These are phyloP conservation scores for Hoplodrina blanda DNA, from an alignment of 2,888 invertebrate species.

Conservation along the genomic window DNA sequence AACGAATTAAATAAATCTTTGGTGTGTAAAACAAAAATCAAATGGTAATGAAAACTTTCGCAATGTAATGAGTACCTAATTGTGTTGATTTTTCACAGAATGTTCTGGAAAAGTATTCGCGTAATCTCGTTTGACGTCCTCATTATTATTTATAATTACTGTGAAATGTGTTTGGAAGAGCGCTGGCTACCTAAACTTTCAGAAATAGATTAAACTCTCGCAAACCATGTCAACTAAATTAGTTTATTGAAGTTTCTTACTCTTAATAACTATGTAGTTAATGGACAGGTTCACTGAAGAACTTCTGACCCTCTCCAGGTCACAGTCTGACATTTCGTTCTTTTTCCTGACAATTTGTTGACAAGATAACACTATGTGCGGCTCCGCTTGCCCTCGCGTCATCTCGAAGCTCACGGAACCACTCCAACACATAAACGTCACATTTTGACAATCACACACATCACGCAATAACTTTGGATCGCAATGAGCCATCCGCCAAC, in stretches of 20 bases:
- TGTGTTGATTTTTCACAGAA: slow-evolving; percentile 28
- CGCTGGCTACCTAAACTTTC: not conserved
- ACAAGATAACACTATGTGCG: no score
- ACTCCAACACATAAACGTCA: slow-evolving; percentile 4
- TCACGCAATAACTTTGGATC: slow-evolving; percentile 59
- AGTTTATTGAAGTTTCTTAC: not conserved
- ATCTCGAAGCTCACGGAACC: not conserved
- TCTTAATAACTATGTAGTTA: no score
- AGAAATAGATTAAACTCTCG: slow-evolving; percentile 6
- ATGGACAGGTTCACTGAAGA: no score
- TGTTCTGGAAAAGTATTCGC: slow-evolving; percentile 3
- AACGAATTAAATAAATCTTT: slow-evolving; percentile 75
- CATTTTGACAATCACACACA: slow-evolving; percentile 40
- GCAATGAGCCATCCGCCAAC: slow-evolving; percentile 61
- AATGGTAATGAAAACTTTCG: slow-evolving; percentile 46
- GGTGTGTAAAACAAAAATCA: slow-evolving; percentile 59
- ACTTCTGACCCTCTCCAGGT: no score
- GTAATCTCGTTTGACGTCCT: not conserved
- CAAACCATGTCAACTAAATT: not conserved
- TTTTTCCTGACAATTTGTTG: not conserved
- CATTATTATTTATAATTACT: slow-evolving; percentile 37
- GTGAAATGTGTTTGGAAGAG: slow-evolving; percentile 9
- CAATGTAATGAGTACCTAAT: slow-evolving; percentile 50
- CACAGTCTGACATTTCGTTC: no score
- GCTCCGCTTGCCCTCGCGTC: not conserved